Conservation (phyloP, 2,113 vertebrate genomes). For the Oceanodroma tethys region DNA sequence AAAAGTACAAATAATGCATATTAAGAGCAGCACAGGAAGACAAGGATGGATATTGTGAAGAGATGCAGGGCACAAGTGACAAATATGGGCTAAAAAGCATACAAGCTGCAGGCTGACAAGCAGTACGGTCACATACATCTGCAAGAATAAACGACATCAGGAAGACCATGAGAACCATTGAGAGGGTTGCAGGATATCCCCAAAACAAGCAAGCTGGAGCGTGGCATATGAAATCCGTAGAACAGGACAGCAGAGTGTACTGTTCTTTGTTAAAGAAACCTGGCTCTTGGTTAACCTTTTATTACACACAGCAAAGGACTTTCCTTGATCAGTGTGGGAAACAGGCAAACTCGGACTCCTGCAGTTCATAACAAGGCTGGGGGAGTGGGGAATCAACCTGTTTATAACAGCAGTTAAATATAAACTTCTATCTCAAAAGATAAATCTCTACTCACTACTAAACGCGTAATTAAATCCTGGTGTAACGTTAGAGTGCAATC, state of each 20-base stretch:
- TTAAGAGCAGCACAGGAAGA: neutral
- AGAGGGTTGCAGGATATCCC: neutral
- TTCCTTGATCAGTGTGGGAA: neutral
- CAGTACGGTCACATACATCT: neutral
- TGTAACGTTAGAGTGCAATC: neutral
- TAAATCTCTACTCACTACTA: neutral
- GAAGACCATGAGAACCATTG: neutral
- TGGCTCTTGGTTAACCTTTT: neutral
- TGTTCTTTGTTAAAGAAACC: neutral
- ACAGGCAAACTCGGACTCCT: neutral
- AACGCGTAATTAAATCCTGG: neutral
- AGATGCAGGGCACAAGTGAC: neutral
- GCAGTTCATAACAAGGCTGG: neutral
- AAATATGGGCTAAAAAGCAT: neutral
- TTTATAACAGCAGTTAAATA: neutral
- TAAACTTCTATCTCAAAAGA: neutral
- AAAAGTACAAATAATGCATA: neutral
- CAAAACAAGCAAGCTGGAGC: neutral
- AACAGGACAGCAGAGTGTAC: neutral
- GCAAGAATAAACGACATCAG: neutral
- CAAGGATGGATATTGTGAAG: neutral
- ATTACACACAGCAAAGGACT: neutral
- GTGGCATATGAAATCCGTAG: neutral
- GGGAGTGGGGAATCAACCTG: fast-evolving
- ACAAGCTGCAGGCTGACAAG: neutral